Evolutionary conservation across 2,797 vertebrate genomes (phyloP), one percentile per base, ranked within the genome.

Genomic region (Neopelma chrysocephalum): DNA sequence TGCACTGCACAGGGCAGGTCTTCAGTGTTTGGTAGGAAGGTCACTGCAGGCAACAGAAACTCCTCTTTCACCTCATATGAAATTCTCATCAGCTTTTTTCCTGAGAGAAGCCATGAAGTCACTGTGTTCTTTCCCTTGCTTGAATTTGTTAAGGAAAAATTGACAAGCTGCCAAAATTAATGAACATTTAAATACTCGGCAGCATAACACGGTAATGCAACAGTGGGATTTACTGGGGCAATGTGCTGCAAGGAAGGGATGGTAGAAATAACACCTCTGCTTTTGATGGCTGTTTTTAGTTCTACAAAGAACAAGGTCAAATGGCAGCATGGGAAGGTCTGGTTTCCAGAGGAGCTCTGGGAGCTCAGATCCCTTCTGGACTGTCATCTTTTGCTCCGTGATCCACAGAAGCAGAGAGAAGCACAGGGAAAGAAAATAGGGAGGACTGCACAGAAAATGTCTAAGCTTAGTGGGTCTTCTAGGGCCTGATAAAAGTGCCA

Each of bases 81-180:
- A 69, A 47, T 76, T 72, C 42, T 76, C 47, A 25, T 60, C 45
- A 45, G 26, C 14, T 66, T 53, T 80, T 60, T 57, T 38, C 38
- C 57, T 60, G 62, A 47, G 53, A 68, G 64, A 18, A 85, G 60
- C 77, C 47, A 11, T 16, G 50, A 87, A 80, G 27, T 64, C 57
- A 9, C 45, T 16, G 31, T 9, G 43, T 75, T 85, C 83, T 61
- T 73, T 54, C 38, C 21, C 34, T 65, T 25, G 27, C 66, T 91
- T 72, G 29, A 72, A 50, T 69, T 77, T 2, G 0, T 65, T 53
- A 50, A 65, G 79, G 47, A 34, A 61, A 50, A 45, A 11, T 18
- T 82, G 76, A 48, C 20, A 27, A 82, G 79, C 71, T 82, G 68
- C 64, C 86, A 61, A 20, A 94, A 85, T 47, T 76, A 72, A 57